Base-by-base conservation (phyloP, 2,113 vertebrate genomes). In the Sterrhoptilus dennistouni region DNA sequence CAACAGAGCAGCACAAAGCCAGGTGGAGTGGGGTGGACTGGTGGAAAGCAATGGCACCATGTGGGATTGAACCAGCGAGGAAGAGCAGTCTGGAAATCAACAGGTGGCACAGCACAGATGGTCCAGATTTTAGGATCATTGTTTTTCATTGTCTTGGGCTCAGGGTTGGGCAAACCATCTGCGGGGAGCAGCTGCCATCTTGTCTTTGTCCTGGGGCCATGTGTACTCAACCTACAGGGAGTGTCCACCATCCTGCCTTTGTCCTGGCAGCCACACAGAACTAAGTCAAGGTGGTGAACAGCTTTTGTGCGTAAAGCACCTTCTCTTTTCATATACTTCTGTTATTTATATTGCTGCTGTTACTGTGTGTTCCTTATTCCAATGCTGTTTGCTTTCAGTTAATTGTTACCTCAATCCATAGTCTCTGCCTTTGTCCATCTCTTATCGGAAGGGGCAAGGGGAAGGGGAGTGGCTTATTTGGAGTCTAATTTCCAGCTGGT, bases 11-110 rank as follows among this genome's bases (percentile, higher is more conserved):
- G 61, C 53, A 29, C 14, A 23, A 35, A 66, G 33, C 10, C 28
- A 6, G 19, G 36, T 23, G 52, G 36, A 52, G 21, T 4, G 8
- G 21, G 27, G 29, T 1, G 0, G 49, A 25, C 49, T 21, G 28
- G 33, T 38, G 28, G 27, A 20, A 21, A 77, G 33, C 17, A 14
- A 18, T 18, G 53, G 27, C 33, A 59, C 36, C 2, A 0, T 10
- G 17, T 52, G 63, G 31, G 28, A 44, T 44, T 33, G 31, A 86
- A 31, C 35, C 31, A 50, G 28, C 0, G 0, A 11, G 19, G n/a
- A 8, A n/a, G 40, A 33, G 25, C 0, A 0, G 21, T 29, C 31
- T 0, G 0, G 17, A 42, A 68, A 86, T 22, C 24, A 49, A 16
- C 25, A 50, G 16, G n/a, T 25, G 52, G 17, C 17, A 42, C 29